These are phyloP conservation scores for Drosophila obscura DNA, from an alignment of 1,140 invertebrate species.

Conservation along the genomic window DNA sequence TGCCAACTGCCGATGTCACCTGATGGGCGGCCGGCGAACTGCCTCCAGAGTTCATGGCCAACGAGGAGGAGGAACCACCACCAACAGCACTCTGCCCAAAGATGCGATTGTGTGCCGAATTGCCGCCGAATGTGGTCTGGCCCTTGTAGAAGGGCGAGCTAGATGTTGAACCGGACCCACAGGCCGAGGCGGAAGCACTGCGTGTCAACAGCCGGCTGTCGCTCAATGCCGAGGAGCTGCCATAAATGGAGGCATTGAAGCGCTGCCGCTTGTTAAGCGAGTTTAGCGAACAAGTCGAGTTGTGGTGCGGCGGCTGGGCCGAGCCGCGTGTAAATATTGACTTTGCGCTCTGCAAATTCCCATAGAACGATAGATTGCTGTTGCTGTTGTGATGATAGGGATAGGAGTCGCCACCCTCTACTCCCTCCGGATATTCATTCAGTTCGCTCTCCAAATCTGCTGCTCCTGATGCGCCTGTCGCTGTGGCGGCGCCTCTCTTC, in stretches of 20 bases:
- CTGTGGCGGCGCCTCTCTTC: slow-evolving; percentile 8
- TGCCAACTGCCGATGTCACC: no score
- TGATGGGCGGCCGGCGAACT: slow-evolving; percentile 37
- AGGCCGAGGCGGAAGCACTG: slow-evolving; percentile 16
- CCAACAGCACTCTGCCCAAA: slow-evolving; percentile 66
- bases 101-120: slow-evolving; percentile 86
- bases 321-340: slow-evolving; percentile 64
- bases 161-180: slow-evolving; percentile 9
- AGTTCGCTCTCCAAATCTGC: slow-evolving; percentile 42
- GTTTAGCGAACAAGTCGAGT: slow-evolving; percentile 75
- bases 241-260: slow-evolving; percentile 82
- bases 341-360: slow-evolving; percentile 75
- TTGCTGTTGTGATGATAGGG: slow-evolving; percentile 43
- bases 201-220: slow-evolving; percentile 76
- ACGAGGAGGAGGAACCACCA: slow-evolving; percentile 21
- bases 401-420: slow-evolving; percentile 27
- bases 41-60: slow-evolving; percentile 44
- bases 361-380: slow-evolving; percentile 69
- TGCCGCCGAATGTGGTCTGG: slow-evolving; percentile 91
- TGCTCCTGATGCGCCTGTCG: not conserved
- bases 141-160: slow-evolving; percentile 91
- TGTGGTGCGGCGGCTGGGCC: slow-evolving; percentile 49
- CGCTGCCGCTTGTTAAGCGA: slow-evolving; percentile 65
- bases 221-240: slow-evolving; percentile 79
- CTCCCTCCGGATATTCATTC: slow-evolving; percentile 24